Percentiles rank a stretch among this genome's conserved stretches.
phyloP scores from a whole-genome alignment of 1,140 invertebrate genomes.

The Lepidurus packardi region DNA sequence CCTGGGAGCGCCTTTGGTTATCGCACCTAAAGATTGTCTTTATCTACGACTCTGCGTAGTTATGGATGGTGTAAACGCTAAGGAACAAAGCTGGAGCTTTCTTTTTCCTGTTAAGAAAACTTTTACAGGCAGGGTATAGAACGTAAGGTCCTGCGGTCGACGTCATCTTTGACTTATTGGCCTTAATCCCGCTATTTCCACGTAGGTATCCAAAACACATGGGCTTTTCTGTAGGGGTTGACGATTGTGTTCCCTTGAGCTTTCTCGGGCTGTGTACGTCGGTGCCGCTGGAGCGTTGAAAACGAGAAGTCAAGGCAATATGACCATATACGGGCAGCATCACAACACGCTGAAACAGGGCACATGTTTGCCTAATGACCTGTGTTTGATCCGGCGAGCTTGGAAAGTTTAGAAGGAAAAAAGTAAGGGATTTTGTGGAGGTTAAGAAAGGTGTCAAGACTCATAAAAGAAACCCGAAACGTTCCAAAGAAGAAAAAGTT shows the following conservation, averaged over 20 bases:
- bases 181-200: slow-evolving; percentile 1
- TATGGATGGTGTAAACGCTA: too few relatives aligned
- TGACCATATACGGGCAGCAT: slow-evolving; percentile 1
- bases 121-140: not conserved
- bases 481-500: not conserved
- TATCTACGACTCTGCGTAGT: too few relatives aligned
- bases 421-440: not conserved
- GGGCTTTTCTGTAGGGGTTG: not conserved
- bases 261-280: not conserved
- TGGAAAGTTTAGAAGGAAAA: not conserved
- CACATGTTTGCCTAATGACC: slow-evolving; percentile 18
- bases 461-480: not conserved
- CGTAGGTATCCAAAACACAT: not conserved
- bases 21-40: too few relatives aligned
- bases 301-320: not conserved
- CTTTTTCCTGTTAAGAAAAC: too few relatives aligned
- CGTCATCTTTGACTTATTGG: slow-evolving; percentile 10
- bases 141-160: not conserved
- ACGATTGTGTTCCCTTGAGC: not conserved
- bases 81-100: too few relatives aligned
- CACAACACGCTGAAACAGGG: slow-evolving; percentile 12
- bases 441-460: not conserved
- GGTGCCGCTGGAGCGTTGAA: not conserved
- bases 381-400: slow-evolving; percentile 12
- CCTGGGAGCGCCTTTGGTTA: too few relatives aligned